Evolutionary conservation across 2,888 invertebrate genomes (phyloP).

Genomic region (Drosophila mayaguana): DNA sequence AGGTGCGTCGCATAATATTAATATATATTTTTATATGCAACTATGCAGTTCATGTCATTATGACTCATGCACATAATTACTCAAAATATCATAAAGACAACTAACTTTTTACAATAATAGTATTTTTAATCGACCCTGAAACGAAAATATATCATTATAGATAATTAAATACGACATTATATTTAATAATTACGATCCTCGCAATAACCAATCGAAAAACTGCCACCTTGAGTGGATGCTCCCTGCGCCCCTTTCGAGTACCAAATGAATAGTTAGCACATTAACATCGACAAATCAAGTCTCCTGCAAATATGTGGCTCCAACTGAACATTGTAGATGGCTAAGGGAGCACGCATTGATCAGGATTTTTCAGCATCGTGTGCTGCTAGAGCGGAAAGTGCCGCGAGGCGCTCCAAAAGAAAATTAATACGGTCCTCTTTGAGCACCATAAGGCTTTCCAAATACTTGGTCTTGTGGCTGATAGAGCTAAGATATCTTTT

Average conservation of each 20-base stretch:
- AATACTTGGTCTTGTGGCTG: slow-evolving; percentile 17
- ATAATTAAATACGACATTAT: background rate
- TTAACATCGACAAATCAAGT: background rate
- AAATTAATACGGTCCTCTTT: slow-evolving; percentile 31
- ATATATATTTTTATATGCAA: background rate
- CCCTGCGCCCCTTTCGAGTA: too few relatives aligned
- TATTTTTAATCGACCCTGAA: background rate
- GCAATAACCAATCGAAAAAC: background rate
- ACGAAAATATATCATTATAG: background rate
- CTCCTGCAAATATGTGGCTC: background rate
- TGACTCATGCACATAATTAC: too few relatives aligned
- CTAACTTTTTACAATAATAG: too few relatives aligned
- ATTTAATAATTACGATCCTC: background rate
- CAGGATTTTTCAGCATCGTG: too few relatives aligned
- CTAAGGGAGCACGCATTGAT: background rate
- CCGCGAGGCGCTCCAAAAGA: background rate
- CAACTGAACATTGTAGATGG: background rate
- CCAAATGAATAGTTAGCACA: background rate
- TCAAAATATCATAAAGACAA: too few relatives aligned
- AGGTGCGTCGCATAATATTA: slow-evolving; percentile 2
- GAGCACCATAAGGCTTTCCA: slow-evolving; percentile 27
- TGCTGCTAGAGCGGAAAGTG: background rate
- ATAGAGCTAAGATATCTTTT: slow-evolving; percentile 21
- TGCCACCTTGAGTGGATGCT: background rate
- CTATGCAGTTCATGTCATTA: background rate